Base-by-base conservation (phyloP, 2,113 vertebrate genomes). In the Perognathus longimembris region DNA sequence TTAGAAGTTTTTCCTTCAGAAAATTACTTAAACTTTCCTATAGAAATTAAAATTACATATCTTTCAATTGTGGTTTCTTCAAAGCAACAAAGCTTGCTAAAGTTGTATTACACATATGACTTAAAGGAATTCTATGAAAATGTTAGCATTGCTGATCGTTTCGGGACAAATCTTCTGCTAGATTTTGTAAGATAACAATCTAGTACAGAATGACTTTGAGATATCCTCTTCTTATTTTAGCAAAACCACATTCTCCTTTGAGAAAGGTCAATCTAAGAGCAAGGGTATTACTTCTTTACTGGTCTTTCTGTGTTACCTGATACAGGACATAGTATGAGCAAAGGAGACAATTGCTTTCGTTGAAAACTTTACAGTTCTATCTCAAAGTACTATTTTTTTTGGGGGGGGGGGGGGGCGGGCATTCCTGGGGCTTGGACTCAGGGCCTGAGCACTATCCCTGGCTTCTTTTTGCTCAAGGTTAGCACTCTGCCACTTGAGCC, bases 231-330 rank as follows among this genome's bases (percentile, higher is more conserved):
- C 76, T 86, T 77, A 84, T 89, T 93, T 89, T 84, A 95, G 87
- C 73, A 88, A 93, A 94, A 81, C 76, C 91, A 78, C 87, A 90
- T 76, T 92, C 57, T 79, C 30, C 69, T 92, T 61, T 88, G 67
- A 89, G 73, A 91, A 85, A 94, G 84, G 86, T 90, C 87, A 89
- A 67, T 40, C 34, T 84, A 28, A 64, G 89, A 83, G 22, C 63
- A 88, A 93, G 61, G 26, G 20, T 30, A 76, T 17, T 45, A 67
- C 42, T 75, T 85, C 59, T 74, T 73, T 18, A 14, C 3, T 66
- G 45, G 14, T 63, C 24, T 76, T 96, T 76, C 28, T 21, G 59
- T 90, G 21, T 77, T 63, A 61, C 6, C 36, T 54, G 71, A 77
- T 50, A n/a, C 1, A 76, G 82, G 38, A 42, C 1, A 5, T 14